A percentile compares a stretch with the other conserved stretches of the same genome.
Conservation (phyloP, 2,888 invertebrate genomes). For the Drosophila greeni region DNA sequence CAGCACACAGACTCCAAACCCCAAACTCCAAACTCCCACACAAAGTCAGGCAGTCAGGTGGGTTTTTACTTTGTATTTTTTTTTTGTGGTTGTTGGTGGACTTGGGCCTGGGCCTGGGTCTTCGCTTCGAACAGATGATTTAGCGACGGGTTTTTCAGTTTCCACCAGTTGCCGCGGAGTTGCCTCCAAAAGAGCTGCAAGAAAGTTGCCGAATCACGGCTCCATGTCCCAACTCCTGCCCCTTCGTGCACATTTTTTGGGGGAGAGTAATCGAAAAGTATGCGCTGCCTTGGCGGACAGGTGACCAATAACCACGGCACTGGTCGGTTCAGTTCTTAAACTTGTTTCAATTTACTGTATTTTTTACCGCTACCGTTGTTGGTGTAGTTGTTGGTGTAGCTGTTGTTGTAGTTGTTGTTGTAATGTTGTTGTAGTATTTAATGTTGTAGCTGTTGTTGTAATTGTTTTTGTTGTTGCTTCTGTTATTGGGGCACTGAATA, state of each 20-base stretch:
- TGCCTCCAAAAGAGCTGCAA: conserved; percentile 30
- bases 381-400: background rate
- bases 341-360: conserved; percentile 61
- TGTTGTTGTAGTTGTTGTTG: background rate
- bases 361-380: conserved; percentile 37
- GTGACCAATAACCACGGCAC: conserved; percentile 60
- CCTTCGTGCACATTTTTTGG: conserved; percentile 24
- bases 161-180: conserved; percentile 45
- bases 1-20: conserved; percentile 38
- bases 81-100: background rate
- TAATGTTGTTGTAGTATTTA: conserved; percentile 1
- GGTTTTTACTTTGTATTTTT: conserved; percentile 36
- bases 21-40: conserved; percentile 56
- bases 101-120: conserved; percentile 5
- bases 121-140: conserved; percentile 62
- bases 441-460: background rate
- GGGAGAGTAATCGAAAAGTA: conserved; percentile 54
- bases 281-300: conserved; percentile 63
- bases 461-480: background rate
- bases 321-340: conserved; percentile 63
- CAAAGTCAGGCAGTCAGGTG: conserved; percentile 66
- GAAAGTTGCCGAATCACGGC: conserved; percentile 71
- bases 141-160: conserved; percentile 59
- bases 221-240: conserved; percentile 40
- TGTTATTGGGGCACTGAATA: conserved; percentile 1